Evolutionary conservation across 1,140 invertebrate genomes (phyloP).

Genomic region (Lutraria rhynchaena): DNA sequence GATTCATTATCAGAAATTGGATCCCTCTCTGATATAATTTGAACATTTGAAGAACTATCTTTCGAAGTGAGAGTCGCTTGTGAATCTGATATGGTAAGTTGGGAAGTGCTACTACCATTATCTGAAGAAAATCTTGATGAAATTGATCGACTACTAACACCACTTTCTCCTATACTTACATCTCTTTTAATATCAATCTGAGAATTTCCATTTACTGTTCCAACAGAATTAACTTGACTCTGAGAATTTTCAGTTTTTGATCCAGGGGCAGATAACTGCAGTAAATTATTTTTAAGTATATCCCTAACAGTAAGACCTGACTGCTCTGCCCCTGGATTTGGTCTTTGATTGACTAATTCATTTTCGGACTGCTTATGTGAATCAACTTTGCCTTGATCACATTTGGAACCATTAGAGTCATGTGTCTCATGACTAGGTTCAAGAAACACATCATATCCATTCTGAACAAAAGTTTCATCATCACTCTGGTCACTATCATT

Average conservation of each 20-base stretch:
- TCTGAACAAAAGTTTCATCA: constrained; percentile 73
- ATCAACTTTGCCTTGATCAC: too few relatives aligned
- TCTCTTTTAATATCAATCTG: constrained; percentile 22
- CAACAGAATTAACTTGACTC: neutral
- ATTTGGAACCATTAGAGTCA: neutral
- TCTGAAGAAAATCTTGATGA: neutral
- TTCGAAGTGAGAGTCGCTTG: constrained; percentile 53
- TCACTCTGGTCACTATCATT: constrained; percentile 72
- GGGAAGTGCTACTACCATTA: neutral
- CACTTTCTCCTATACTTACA: constrained; percentile 4
- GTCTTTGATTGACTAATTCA: too few relatives aligned
- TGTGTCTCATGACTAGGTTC: constrained; percentile 40
- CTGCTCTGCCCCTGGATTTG: neutral
- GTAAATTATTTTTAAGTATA: constrained; percentile 44
- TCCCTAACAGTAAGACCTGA: constrained; percentile 43
- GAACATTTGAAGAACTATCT: constrained; percentile 38
- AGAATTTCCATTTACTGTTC: neutral
- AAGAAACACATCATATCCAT: constrained; percentile 72
- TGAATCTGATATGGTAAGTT: constrained; percentile 7
- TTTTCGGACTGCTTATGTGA: too few relatives aligned
- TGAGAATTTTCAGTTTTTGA: neutral
- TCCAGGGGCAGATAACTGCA: constrained; percentile 44
- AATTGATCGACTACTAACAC: neutral
- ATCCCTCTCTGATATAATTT: constrained; percentile 48
- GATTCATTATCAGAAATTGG: constrained; percentile 47